Percentiles rank a stretch among this genome's conserved stretches.
These are phyloP conservation scores for Drosophila yooni DNA, from an alignment of 2,888 invertebrate species.

Conservation along the genomic window DNA sequence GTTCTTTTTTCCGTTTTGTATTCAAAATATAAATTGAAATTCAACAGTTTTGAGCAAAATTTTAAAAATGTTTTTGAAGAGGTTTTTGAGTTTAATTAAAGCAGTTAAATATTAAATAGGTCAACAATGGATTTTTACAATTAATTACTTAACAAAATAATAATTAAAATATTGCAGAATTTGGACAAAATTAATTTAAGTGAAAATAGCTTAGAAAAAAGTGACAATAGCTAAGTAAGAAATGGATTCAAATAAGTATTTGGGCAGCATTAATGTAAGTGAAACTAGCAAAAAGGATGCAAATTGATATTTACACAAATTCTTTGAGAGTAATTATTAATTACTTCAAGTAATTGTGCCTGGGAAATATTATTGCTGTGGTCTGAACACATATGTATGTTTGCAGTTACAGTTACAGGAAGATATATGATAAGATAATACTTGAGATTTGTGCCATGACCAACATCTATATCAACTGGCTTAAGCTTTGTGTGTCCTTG, in stretches of 20 bases:
- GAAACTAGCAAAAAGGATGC: not conserved
- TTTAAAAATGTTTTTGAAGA: not conserved
- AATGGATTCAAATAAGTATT: too few relatives aligned
- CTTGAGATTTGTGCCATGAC: not conserved
- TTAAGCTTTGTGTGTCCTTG: constrained; percentile 1
- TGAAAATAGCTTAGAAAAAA: too few relatives aligned
- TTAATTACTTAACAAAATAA: not conserved
- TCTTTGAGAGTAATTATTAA: not conserved
- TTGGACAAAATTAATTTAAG: too few relatives aligned
- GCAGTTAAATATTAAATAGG: not conserved
- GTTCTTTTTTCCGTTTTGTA: constrained; percentile 33
- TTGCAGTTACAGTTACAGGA: not conserved
- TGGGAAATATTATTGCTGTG: not conserved
- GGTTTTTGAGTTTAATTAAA: not conserved
- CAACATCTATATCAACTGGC: not conserved
- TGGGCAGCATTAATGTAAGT: not conserved
- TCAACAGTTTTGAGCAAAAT: constrained; percentile 42
- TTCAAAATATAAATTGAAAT: constrained; percentile 60
- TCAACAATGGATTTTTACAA: not conserved
- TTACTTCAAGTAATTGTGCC: not conserved
- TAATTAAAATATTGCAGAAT: too few relatives aligned
- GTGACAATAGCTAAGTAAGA: too few relatives aligned
- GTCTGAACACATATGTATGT: not conserved
- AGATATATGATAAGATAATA: not conserved
- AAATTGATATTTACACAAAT: not conserved